Conservation (phyloP, 2,888 invertebrate genomes). For the Hoplodrina blanda region DNA sequence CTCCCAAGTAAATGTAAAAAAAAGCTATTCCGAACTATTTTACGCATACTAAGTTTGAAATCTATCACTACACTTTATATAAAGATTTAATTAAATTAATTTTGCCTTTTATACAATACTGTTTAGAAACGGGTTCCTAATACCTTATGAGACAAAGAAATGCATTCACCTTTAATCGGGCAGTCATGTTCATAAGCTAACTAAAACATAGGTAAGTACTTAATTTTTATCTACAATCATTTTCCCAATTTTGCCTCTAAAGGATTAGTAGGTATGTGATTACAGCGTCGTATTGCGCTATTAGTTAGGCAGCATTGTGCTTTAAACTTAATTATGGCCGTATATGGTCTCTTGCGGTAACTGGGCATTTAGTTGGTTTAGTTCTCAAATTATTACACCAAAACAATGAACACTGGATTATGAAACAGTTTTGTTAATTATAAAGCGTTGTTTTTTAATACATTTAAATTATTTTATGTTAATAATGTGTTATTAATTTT, state of each 20-base stretch:
- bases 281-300: constrained; percentile 37
- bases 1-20: background rate
- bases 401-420: constrained; percentile 10
- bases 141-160: background rate
- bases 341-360: constrained; percentile 43
- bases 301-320: constrained; percentile 30
- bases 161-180: background rate
- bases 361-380: constrained; percentile 29
- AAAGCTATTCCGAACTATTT: background rate
- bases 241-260: background rate
- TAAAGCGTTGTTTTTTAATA: no score
- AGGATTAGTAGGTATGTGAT: constrained; percentile 38
- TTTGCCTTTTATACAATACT: no score
- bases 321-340: constrained; percentile 51
- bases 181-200: background rate
- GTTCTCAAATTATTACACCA: constrained; percentile 11
- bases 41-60: no score
- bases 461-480: no score
- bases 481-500: no score
- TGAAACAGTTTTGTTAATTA: background rate
- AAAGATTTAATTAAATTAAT: no score
- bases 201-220: background rate
- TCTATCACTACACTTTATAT: no score
- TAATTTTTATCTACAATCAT: constrained; percentile 14
- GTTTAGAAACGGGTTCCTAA: background rate